These are phyloP conservation scores for Solen grandis DNA, from an alignment of 1,140 invertebrate species.

Conservation along the genomic window DNA sequence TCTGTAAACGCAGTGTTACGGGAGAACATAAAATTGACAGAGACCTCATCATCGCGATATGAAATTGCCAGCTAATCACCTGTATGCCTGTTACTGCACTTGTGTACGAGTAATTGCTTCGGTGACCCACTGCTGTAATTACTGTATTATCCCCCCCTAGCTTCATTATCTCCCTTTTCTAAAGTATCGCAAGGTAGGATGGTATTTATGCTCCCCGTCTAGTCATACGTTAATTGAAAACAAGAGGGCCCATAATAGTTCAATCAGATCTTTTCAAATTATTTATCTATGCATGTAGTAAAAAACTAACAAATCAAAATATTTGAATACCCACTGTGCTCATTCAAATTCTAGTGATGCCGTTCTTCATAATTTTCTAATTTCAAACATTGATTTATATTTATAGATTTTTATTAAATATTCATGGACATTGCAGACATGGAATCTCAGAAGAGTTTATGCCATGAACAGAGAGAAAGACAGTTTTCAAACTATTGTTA, in stretches of 20 bases:
- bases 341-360: too few relatives aligned
- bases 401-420: too few relatives aligned
- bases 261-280: neutral
- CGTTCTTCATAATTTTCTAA: too few relatives aligned
- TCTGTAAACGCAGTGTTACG: slow-evolving; percentile 24
- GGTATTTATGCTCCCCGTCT: neutral
- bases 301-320: slow-evolving; percentile 21
- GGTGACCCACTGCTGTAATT: slow-evolving; percentile 34
- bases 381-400: too few relatives aligned
- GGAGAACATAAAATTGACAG: slow-evolving; percentile 22
- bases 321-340: slow-evolving; percentile 12
- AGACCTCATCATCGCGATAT: slow-evolving; percentile 27
- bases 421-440: too few relatives aligned
- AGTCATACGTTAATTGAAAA: neutral
- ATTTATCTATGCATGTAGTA: neutral
- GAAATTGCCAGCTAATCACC: slow-evolving; percentile 40
- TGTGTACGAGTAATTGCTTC: slow-evolving; percentile 38
- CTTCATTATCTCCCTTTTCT: slow-evolving; percentile 47
- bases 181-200: neutral
- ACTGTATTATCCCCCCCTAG: slow-evolving; percentile 50
- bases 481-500: too few relatives aligned
- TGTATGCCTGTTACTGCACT: slow-evolving; percentile 37
- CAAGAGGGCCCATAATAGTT: neutral
- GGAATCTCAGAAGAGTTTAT: too few relatives aligned
- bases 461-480: too few relatives aligned